These are phyloP conservation scores for Thalassoma bifasciatum DNA, from an alignment of 2,113 vertebrate genomes.

Conservation along the genomic window DNA sequence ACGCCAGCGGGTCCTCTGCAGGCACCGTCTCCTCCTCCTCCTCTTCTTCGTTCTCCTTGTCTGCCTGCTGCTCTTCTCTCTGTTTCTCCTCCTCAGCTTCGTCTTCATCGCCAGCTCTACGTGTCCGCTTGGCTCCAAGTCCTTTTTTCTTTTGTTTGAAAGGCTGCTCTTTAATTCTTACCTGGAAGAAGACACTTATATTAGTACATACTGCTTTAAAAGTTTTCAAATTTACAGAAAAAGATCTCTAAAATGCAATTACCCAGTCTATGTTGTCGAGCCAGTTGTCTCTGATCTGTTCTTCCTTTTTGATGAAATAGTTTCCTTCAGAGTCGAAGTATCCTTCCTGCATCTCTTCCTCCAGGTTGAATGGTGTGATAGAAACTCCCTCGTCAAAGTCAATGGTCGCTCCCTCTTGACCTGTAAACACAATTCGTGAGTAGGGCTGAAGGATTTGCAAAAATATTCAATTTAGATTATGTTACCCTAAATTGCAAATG, in stretches of 20 bases:
- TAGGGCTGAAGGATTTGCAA: too few relatives aligned
- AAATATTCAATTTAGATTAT: too few relatives aligned
- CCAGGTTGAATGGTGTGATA: slow-evolving; percentile 92
- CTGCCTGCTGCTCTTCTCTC: slow-evolving; percentile 76
- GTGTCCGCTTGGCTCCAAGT: slow-evolving; percentile 79
- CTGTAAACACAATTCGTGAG: slow-evolving; percentile 69
- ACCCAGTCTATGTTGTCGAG: slow-evolving; percentile 96
- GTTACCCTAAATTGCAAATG: too few relatives aligned
- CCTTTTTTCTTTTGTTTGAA: slow-evolving; percentile 82
- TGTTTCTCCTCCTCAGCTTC: slow-evolving; percentile 83
- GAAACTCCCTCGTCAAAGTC: slow-evolving; percentile 91
- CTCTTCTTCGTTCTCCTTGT: slow-evolving; percentile 64
- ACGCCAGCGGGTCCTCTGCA: slow-evolving; percentile 81
- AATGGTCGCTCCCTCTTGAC: slow-evolving; percentile 90
- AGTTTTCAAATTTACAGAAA: background rate
- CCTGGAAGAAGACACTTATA: slow-evolving; percentile 77
- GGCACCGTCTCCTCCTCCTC: slow-evolving; percentile 71
- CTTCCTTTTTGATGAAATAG: slow-evolving; percentile 90
- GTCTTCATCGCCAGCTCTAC: slow-evolving; percentile 83
- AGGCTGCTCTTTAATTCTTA: slow-evolving; percentile 87
- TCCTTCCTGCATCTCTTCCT: slow-evolving; percentile 94
- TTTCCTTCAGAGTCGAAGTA: slow-evolving; percentile 94
- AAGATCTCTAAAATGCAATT: slow-evolving; percentile 2
- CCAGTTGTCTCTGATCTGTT: slow-evolving; percentile 91
- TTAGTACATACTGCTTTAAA: background rate